These are phyloP conservation scores for Trachemys scripta DNA, from an alignment of 2,113 vertebrate species.

Conservation along the genomic window DNA sequence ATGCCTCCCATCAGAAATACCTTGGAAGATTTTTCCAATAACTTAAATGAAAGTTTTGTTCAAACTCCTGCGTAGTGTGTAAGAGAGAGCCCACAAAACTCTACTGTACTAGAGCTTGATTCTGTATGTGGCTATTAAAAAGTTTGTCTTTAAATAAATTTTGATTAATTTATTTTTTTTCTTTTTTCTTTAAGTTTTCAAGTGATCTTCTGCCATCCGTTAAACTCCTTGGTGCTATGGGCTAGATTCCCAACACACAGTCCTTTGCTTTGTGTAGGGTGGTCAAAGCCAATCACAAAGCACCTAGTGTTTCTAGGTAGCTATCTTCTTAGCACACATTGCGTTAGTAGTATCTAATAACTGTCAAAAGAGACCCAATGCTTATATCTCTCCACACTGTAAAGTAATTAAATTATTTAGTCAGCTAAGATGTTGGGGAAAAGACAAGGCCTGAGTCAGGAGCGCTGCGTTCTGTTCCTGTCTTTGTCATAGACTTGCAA, in stretches of 20 bases:
- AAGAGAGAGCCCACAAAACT: not conserved
- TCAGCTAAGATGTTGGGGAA: not conserved
- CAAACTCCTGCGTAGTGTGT: not conserved
- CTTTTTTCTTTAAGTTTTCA: not conserved
- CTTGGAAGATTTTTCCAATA: not conserved
- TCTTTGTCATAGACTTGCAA: not conserved
- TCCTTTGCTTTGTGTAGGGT: not conserved
- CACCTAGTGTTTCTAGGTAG: not conserved
- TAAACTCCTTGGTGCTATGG: not conserved
- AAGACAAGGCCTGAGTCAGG: not conserved
- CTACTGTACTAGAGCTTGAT: not conserved
- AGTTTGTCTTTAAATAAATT: not conserved
- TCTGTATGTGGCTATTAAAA: not conserved
- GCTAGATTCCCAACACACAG: not conserved
- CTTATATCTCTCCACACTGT: not conserved
- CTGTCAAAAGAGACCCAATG: not conserved
- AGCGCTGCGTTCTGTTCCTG: not conserved
- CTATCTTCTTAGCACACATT: not conserved
- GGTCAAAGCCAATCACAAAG: not conserved
- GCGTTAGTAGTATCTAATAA: not conserved
- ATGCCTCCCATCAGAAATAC: not conserved
- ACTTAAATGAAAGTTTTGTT: not conserved
- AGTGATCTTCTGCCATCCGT: not conserved
- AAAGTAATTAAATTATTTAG: not conserved
- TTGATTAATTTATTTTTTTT: not conserved